phyloP scores from a whole-genome alignment of 2,113 vertebrate genomes.

The Amblyopsis rosae region DNA sequence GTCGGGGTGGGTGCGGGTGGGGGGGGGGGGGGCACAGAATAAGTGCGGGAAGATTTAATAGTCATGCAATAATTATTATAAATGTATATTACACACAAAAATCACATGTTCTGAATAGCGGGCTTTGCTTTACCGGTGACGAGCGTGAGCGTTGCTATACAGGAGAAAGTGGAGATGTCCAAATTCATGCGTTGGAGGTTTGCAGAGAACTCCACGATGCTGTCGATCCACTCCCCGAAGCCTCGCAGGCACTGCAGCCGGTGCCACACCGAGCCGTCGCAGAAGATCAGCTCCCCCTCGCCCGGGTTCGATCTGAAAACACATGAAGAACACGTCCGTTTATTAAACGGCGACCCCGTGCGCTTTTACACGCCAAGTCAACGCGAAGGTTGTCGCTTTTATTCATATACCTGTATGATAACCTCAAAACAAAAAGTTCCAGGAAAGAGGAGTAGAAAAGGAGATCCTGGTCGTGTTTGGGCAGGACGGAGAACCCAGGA shows the following conservation, averaged over 20 bases:
- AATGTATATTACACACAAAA: background rate
- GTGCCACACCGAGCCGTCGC: slow-evolving; percentile 93
- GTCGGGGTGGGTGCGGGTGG: too few relatives aligned
- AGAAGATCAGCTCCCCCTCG: slow-evolving; percentile 96
- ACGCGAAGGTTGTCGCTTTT: too few relatives aligned
- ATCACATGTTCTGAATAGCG: background rate
- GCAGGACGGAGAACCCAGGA: slow-evolving; percentile 87
- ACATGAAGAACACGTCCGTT: background rate
- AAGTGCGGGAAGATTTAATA: too few relatives aligned
- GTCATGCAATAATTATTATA: slow-evolving; percentile 22
- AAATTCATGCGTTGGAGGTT: slow-evolving; percentile 95
- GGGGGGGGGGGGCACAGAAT: too few relatives aligned
- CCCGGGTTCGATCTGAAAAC: slow-evolving; percentile 87
- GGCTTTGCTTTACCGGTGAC: slow-evolving; percentile 86
- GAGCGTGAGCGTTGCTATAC: slow-evolving; percentile 93
- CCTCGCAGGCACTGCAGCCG: slow-evolving; percentile 93
- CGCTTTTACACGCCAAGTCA: background rate
- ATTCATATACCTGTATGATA: slow-evolving; percentile 88
- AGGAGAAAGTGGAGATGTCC: slow-evolving; percentile 93
- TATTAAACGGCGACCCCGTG: background rate
- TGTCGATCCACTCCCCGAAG: slow-evolving; percentile 98
- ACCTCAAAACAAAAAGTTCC: slow-evolving; percentile 93
- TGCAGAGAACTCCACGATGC: slow-evolving; percentile 93
- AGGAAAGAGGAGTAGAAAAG: slow-evolving; percentile 96
- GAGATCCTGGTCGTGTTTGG: slow-evolving; percentile 91